Percentiles rank a stretch among this genome's conserved stretches.
phyloP scores from a whole-genome alignment of 2,113 vertebrate species.

The Hippolais icterina region DNA sequence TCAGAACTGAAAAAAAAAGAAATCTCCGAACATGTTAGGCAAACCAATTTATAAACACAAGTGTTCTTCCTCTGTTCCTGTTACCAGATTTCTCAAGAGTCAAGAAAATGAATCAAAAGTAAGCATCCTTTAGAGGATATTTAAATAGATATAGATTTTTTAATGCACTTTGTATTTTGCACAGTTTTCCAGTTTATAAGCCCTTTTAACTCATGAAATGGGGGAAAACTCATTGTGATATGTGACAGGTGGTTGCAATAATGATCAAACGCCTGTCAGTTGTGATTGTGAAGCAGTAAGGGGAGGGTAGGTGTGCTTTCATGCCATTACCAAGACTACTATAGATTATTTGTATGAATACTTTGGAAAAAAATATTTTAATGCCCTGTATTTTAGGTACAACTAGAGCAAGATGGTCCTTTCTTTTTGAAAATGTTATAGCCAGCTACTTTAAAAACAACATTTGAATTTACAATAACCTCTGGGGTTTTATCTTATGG shows the following conservation, averaged over 20 bases:
- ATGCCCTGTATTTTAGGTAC: not conserved
- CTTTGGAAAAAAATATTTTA: not conserved
- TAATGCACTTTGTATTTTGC: not conserved
- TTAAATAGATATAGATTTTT: slow-evolving; percentile 23
- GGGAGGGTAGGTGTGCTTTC: not conserved
- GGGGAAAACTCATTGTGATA: not conserved
- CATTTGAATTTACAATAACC: not conserved
- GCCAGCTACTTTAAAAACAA: not conserved
- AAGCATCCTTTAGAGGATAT: not conserved
- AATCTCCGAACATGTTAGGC: slow-evolving; percentile 14
- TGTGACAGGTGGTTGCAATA: slow-evolving; percentile 28
- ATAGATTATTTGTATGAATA: not conserved
- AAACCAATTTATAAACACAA: slow-evolving; percentile 28
- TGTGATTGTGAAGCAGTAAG: not conserved
- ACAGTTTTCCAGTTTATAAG: slow-evolving; percentile 3
- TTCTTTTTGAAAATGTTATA: not conserved
- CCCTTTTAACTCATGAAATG: slow-evolving; percentile 7
- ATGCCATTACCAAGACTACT: not conserved
- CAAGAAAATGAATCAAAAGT: slow-evolving; percentile 42
- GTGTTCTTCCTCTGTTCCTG: slow-evolving; percentile 14
- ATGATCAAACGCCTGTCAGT: slow-evolving; percentile 24
- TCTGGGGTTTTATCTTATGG: not conserved
- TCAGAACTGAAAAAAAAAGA: not conserved
- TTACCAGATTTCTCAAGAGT: slow-evolving; percentile 34
- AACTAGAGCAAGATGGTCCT: not conserved